These are phyloP conservation scores for Delphinapterus leucas DNA, from an alignment of 2,113 vertebrate species.

Conservation along the genomic window DNA sequence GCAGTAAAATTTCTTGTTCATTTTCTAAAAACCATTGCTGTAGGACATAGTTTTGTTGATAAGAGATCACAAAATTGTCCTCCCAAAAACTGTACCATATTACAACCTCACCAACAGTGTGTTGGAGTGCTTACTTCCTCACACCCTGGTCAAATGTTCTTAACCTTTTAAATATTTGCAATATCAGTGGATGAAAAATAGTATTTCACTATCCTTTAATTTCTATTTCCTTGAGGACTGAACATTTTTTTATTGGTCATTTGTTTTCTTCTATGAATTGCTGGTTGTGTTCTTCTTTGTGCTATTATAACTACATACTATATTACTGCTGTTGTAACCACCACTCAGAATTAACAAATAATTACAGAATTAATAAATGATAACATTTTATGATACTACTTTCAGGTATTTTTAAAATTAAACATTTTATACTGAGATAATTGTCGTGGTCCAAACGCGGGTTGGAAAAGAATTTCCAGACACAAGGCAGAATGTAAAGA, in stretches of 20 bases:
- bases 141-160: neutral
- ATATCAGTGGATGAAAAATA: neutral
- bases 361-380: neutral
- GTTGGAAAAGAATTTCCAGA: no score
- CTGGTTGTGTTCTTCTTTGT: neutral
- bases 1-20: neutral
- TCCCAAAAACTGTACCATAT: neutral
- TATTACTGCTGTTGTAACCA: neutral
- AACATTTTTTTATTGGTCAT: neutral
- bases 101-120: neutral
- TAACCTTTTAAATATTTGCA: neutral
- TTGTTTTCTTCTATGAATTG: neutral
- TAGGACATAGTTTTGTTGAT: neutral
- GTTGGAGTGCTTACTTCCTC: neutral
- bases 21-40: neutral
- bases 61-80: neutral
- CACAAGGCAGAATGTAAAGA: no score
- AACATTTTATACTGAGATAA: neutral
- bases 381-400: neutral
- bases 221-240: neutral
- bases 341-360: neutral
- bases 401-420: neutral
- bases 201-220: neutral
- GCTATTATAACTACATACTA: neutral
- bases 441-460: no score